Percentiles rank a stretch among this genome's conserved stretches.
These are phyloP conservation scores for Thalassoma bifasciatum DNA, from an alignment of 2,113 vertebrate genomes.

Conservation along the genomic window DNA sequence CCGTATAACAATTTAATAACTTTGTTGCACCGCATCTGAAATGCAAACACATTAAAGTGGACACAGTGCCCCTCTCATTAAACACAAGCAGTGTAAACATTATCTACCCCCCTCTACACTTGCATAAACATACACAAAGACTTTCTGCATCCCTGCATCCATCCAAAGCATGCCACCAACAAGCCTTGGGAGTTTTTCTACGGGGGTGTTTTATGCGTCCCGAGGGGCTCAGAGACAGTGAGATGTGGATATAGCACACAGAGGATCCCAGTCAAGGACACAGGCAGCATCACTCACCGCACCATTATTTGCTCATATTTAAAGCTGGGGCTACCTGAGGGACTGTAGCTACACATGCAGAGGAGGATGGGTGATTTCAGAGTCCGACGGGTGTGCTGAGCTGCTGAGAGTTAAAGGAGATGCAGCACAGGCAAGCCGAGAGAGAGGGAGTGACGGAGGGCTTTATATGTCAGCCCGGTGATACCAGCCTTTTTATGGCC, in stretches of 20 bases:
- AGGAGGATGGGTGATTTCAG: conserved; percentile 74
- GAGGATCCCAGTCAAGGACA: conserved; percentile 81
- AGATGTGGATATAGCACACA: conserved; percentile 76
- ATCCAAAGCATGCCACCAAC: conserved; percentile 64
- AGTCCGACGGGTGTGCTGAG: conserved; percentile 78
- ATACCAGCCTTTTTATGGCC: conserved; percentile 78
- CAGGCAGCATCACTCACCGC: conserved; percentile 77
- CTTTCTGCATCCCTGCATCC: conserved; percentile 62
- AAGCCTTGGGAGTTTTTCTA: conserved; percentile 74
- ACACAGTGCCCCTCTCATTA: conserved; percentile 66
- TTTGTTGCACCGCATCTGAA: conserved; percentile 63
- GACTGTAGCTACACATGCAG: conserved; percentile 60
- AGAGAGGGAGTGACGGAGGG: conserved; percentile 66
- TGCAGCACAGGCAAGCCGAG: conserved; percentile 26
- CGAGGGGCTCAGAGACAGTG: conserved; percentile 67
- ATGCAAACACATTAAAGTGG: conserved; percentile 71
- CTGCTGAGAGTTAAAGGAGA: conserved; percentile 61
- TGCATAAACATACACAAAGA: conserved; percentile 61
- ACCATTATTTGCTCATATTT: conserved; percentile 81
- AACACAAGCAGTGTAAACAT: conserved; percentile 68
- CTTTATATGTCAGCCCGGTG: conserved; percentile 78
- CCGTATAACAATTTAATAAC: conserved; percentile 64
- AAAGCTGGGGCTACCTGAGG: conserved; percentile 78
- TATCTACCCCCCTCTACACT: conserved; percentile 38
- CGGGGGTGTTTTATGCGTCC: conserved; percentile 72